Percentiles rank a stretch among this genome's conserved stretches.
These are phyloP conservation scores for Leptocoma aspasia DNA, from an alignment of 2,113 vertebrate genomes.

Conservation along the genomic window DNA sequence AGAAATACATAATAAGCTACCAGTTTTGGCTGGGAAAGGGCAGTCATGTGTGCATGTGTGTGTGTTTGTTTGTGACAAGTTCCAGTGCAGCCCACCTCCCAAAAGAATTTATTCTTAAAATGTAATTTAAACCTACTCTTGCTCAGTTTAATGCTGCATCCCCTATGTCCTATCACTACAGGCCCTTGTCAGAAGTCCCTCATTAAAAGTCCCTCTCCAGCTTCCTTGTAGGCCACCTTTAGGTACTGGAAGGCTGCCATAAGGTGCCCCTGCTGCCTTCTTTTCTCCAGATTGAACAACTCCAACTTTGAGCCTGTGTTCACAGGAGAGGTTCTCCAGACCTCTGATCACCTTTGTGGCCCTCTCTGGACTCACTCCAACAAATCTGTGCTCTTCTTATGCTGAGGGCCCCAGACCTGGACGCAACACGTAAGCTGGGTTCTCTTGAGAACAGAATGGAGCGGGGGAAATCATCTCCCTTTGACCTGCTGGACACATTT, in stretches of 20 bases:
- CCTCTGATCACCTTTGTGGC: not conserved
- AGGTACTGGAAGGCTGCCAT: not conserved
- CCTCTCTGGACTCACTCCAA: fast-evolving
- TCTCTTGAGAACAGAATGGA: not conserved
- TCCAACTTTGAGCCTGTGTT: not conserved
- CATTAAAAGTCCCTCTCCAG: not conserved
- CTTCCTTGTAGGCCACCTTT: not conserved
- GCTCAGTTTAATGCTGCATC: not conserved
- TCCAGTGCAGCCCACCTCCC: not conserved
- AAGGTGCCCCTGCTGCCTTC: not conserved
- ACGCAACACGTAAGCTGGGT: not conserved
- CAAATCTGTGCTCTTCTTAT: not conserved
- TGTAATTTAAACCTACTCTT: not conserved
- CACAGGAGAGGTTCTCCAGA: not conserved
- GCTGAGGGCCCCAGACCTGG: not conserved
- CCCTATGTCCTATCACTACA: not conserved
- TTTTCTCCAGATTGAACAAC: not conserved
- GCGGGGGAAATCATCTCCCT: not conserved
- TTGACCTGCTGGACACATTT: not conserved
- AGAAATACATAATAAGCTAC: not conserved
- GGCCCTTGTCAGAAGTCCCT: not conserved
- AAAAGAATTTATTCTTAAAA: not conserved
- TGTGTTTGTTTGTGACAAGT: not conserved
- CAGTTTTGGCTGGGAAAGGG: not conserved
- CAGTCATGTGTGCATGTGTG: not conserved